These are phyloP conservation scores for Brevipalpus yothersi DNA, from an alignment of 1,140 invertebrate genomes.

Conservation along the genomic window DNA sequence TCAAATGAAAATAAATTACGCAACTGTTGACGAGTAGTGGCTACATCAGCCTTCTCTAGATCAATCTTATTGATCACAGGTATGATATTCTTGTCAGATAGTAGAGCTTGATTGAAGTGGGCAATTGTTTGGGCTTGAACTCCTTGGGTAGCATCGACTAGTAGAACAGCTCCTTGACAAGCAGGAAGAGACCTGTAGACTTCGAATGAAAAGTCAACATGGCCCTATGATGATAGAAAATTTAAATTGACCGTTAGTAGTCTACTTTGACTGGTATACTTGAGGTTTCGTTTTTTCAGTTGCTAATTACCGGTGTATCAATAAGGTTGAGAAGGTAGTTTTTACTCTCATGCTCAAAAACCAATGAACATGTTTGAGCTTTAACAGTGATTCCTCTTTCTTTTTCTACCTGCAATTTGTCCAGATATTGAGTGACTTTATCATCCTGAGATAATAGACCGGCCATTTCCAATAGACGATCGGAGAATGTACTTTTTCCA, in stretches of 20 bases:
- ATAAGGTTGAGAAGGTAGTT: conserved; percentile 82
- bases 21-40: conserved; percentile 48
- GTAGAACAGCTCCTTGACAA: conserved; percentile 76
- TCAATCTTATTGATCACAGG: conserved; percentile 95
- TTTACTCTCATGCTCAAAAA: conserved; percentile 31
- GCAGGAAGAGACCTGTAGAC: conserved; percentile 57
- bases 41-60: conserved; percentile 64
- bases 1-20: conserved; percentile 60
- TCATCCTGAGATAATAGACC: conserved; percentile 40
- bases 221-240: conserved; percentile 30
- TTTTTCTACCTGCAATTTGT: conserved; percentile 65
- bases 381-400: conserved; percentile 95
- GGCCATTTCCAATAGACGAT: conserved; percentile 16
- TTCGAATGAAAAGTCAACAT: conserved; percentile 95
- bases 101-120: conserved; percentile 78
- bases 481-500: conserved; percentile 19
- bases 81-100: conserved; percentile 50
- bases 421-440: conserved; percentile 45
- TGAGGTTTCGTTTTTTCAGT: neutral
- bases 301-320: conserved; percentile 43
- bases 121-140: conserved; percentile 94
- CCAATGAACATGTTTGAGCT: conserved; percentile 76
- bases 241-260: neutral
- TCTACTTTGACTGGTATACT: neutral
- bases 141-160: conserved; percentile 80